A percentile compares a stretch with the other conserved stretches of the same genome.
These are phyloP conservation scores for Clarias pachynema DNA, from an alignment of 2,797 vertebrate species.

Conservation along the genomic window DNA sequence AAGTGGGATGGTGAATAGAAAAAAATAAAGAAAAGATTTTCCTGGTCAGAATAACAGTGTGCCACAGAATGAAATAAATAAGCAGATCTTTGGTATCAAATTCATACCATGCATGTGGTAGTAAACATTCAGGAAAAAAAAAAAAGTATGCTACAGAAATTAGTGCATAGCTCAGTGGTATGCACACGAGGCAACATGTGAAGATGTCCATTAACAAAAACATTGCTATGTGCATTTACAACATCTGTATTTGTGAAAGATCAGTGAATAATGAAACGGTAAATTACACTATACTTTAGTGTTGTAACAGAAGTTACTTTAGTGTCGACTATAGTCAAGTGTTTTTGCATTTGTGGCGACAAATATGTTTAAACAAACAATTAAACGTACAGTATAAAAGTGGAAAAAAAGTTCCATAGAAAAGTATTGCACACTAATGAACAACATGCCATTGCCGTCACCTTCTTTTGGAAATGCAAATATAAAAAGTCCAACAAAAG, in stretches of 20 bases:
- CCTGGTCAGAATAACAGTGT: conserved; percentile 59
- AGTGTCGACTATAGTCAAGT: conserved; percentile 62
- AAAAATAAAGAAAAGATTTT: conserved; percentile 26
- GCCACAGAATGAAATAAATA: conserved; percentile 48
- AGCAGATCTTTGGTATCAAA: conserved; percentile 45
- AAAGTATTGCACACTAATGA: conserved; percentile 63
- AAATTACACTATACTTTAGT: conserved; percentile 29
- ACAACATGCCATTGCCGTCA: conserved; percentile 49
- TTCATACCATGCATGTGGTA: conserved; percentile 60
- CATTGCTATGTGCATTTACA: conserved; percentile 16
- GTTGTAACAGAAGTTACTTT: conserved; percentile 51
- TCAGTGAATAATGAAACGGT: conserved; percentile 53
- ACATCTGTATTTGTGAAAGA: conserved; percentile 5
- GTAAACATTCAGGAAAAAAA: conserved; percentile 36
- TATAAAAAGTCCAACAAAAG: conserved; percentile 17
- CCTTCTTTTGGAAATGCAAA: conserved; percentile 39
- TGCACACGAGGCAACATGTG: conserved; percentile 14
- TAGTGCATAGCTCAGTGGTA: conserved; percentile 19
- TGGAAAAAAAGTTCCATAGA: conserved; percentile 70
- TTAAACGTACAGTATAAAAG: conserved; percentile 74
- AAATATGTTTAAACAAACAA: conserved; percentile 50
- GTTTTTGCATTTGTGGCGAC: conserved; percentile 56
- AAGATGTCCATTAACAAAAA: conserved; percentile 18
- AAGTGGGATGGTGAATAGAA: conserved; percentile 13
- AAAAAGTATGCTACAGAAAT: conserved; percentile 17